Conservation (phyloP, 1,140 invertebrate genomes). For the Neomicropteryx cornuta region DNA sequence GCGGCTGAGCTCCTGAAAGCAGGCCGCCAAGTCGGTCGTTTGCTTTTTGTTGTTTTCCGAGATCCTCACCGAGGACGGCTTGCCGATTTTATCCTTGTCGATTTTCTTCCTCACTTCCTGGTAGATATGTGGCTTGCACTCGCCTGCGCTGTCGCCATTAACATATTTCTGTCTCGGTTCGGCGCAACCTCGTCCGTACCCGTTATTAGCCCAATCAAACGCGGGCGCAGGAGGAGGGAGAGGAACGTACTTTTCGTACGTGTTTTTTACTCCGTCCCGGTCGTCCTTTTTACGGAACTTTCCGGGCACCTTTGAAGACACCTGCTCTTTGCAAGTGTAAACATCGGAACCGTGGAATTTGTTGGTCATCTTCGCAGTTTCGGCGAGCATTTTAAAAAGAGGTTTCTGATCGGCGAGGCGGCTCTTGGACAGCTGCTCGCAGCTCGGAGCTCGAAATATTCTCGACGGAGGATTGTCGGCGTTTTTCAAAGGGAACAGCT, state of each 20-base stretch:
- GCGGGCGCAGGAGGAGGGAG: too few species aligned
- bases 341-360: slow-evolving; percentile 15
- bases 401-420: slow-evolving; percentile 26
- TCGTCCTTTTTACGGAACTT: slow-evolving; percentile 32
- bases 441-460: slow-evolving; percentile 33
- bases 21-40: slow-evolving; percentile 24
- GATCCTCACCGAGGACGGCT: slow-evolving; percentile 24
- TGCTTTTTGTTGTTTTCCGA: slow-evolving; percentile 22
- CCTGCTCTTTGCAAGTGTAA: slow-evolving; percentile 25
- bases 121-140: slow-evolving; percentile 23
- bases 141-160: slow-evolving; percentile 26
- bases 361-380: slow-evolving; percentile 18
- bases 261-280: slow-evolving; percentile 24
- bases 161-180: slow-evolving; percentile 28
- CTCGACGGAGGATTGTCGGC: slow-evolving; percentile 29
- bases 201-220: too few species aligned
- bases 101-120: slow-evolving; percentile 32
- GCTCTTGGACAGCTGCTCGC: slow-evolving; percentile 30
- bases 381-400: slow-evolving; percentile 33
- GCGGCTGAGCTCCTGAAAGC: slow-evolving; percentile 33
- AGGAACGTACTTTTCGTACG: slow-evolving; percentile 37
- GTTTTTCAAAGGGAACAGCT: slow-evolving; percentile 29
- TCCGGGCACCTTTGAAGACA: slow-evolving; percentile 27
- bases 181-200: too few species aligned
- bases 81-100: slow-evolving; percentile 23